Percentiles rank a stretch among this genome's conserved stretches.
These are phyloP conservation scores for Ganaspis sp. DNA, from an alignment of 1,140 invertebrate genomes.

Conservation along the genomic window DNA sequence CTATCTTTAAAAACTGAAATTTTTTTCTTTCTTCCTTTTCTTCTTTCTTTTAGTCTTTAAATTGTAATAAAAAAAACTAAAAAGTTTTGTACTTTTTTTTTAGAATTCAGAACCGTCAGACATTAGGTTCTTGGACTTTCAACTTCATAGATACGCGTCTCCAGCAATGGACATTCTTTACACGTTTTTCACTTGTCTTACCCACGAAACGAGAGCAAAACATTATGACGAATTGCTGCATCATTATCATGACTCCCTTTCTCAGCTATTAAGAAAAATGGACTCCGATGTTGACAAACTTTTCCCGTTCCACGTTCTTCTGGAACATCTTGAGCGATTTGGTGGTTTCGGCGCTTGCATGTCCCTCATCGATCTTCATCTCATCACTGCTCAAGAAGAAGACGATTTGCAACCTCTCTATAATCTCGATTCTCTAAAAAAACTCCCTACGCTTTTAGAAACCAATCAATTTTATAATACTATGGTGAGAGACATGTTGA, in stretches of 20 bases:
- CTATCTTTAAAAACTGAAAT: too few relatives aligned
- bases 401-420: slow-evolving; percentile 34
- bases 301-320: slow-evolving; percentile 56
- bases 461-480: slow-evolving; percentile 46
- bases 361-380: slow-evolving; percentile 44
- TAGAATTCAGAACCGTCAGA: slow-evolving; percentile 58
- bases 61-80: background rate
- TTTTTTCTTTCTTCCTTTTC: too few relatives aligned
- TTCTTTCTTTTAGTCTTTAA: too few relatives aligned
- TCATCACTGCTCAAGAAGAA: slow-evolving; percentile 48
- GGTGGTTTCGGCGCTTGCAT: slow-evolving; percentile 53
- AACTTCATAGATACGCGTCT: slow-evolving; percentile 73
- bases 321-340: slow-evolving; percentile 55
- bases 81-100: slow-evolving; percentile 34
- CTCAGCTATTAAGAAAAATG: slow-evolving; percentile 54
- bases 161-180: slow-evolving; percentile 77
- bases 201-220: slow-evolving; percentile 68
- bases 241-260: slow-evolving; percentile 74
- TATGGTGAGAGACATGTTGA: slow-evolving; percentile 42
- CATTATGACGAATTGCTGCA: slow-evolving; percentile 72
- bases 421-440: background rate
- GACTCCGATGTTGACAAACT: slow-evolving; percentile 56
- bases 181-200: slow-evolving; percentile 76
- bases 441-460: slow-evolving; percentile 34
- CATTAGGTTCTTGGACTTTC: slow-evolving; percentile 75